Evolutionary conservation across 2,113 vertebrate species (phyloP), one percentile per base, ranked within the genome.

Genomic region (Brachirus orientalis): DNA sequence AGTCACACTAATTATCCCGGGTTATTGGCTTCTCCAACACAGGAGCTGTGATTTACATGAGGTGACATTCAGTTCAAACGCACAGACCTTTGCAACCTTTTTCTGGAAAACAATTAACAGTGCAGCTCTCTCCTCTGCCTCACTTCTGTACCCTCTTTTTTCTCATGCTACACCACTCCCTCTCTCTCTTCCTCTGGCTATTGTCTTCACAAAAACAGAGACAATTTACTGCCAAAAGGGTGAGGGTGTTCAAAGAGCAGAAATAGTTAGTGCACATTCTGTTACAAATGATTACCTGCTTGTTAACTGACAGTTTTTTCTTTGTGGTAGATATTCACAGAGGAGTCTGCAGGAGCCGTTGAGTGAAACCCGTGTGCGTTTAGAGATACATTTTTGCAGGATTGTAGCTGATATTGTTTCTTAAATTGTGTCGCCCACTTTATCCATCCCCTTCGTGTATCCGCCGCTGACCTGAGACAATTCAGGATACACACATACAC

Each of bases 51-150:
- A 89, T 91, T 91, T 88, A 89, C 90, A 91, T 88, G 85, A 77
- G 86, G 83, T 89, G 90, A 90, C 89, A 88, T 89, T 88, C 83
- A 88, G 86, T 90, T 90, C 87, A 88, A 87, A 86, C 79, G 35
- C 65, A 16, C 72, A 89, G 80, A 84, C 90, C 87, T 83, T 78
- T 52, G 63, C 86, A 81, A 86, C 85, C 89, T 89, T 88, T 83
- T 74, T 80, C 69, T 82, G 71, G 77, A 84, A 89, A 90, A 90
- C 89, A 90, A 90, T 91, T 90, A 91, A 86, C 72, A 75, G 76
- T 33, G 6, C 44, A 0, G 58, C 75, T 70, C 69, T 85, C 77
- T 86, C 79, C n/a, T 50, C 54, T 72, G 54, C 64, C 47, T 75
- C 69, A 54, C 64, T 66, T 75, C 43, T 44, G 16, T 69, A 75